Base-by-base conservation (phyloP, 2,797 vertebrate genomes). In the Capromys pilorides region DNA sequence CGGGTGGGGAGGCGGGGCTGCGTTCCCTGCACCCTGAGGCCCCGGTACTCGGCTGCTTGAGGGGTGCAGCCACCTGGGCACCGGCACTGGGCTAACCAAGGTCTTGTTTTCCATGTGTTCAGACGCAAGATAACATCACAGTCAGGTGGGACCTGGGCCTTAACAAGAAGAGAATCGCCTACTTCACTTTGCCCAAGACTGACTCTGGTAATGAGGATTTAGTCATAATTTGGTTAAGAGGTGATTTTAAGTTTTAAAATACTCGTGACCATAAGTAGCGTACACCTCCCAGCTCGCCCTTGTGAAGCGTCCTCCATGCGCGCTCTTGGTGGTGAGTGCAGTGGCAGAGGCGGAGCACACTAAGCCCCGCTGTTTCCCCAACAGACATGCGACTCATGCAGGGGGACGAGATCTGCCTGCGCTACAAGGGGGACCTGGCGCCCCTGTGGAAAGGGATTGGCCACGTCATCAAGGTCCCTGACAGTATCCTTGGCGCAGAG, bases 61-160 rank as follows among this genome's bases (percentile, higher is more conserved):
- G 81, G 39, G 51, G 54, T 71, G 73, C 75, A 36, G 88, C 57
- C 8, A 0, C 21, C 69, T 88, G 45, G 45, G 19, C 14, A 62
- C n/a, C 19, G 1, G 36, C 39, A 28, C 92, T 77, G 36, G 64
- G 69, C 97, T 94, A 95, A 64, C 86, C 1, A 87, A 45, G 90
- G 71, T 93, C 93, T 91, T 90, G 82, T 97, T 96, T 96, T 95
- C 62, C 94, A 59, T 96, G 39, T 90, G 86, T 59, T 95, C 98
- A 99, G 99, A 99, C 99, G 94, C 99, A 99, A 98, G 99, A 99
- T 98, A 99, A 99, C 98, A 99, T 99, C 98, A 99, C 99, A 26
- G 99, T 99, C 98, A 99, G 99, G 97, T 99, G 99, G 99, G 99
- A 99, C 98, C 99, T 99, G 98, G 99, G 99, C 92, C 99, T 99